phyloP scores from a whole-genome alignment of 2,797 vertebrate genomes.

The Alfaro cultratus region DNA sequence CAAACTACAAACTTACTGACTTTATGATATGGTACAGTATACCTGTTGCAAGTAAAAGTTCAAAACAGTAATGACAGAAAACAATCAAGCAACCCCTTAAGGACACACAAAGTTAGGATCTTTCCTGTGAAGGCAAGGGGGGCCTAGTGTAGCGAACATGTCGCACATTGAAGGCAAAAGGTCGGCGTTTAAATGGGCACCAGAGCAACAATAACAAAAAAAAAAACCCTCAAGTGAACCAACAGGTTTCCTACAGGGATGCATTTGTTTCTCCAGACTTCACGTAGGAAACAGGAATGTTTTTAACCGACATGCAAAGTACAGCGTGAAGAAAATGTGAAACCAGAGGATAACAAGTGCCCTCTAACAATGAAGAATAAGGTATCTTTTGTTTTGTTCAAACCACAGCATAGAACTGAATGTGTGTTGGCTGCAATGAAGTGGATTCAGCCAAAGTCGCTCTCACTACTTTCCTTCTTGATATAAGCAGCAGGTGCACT shows the following conservation, averaged over 20 bases:
- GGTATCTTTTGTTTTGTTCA: constrained; percentile 45
- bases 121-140: constrained; percentile 69
- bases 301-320: constrained; percentile 58
- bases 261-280: constrained; percentile 59
- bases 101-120: constrained; percentile 61
- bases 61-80: constrained; percentile 42
- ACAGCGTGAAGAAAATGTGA: constrained; percentile 50
- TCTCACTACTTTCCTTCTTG: constrained; percentile 43
- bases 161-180: constrained; percentile 74
- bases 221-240: constrained; percentile 22
- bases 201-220: constrained; percentile 46
- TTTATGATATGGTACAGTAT: constrained; percentile 66
- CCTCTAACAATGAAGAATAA: constrained; percentile 41
- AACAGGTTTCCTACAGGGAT: constrained; percentile 48
- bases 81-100: constrained; percentile 66
- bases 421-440: constrained; percentile 60
- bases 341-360: constrained; percentile 43
- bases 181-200: constrained; percentile 60
- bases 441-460: constrained; percentile 59
- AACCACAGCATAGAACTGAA: constrained; percentile 49
- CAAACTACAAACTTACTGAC: constrained; percentile 50
- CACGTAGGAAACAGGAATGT: constrained; percentile 79
- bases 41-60: constrained; percentile 36
- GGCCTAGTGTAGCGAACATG: constrained; percentile 57
- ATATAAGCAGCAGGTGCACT: constrained; percentile 58